A percentile compares a stretch with the other conserved stretches of the same genome.
Evolutionary conservation across 2,888 invertebrate species (phyloP).

Genomic region (Entomobrya proxima): DNA sequence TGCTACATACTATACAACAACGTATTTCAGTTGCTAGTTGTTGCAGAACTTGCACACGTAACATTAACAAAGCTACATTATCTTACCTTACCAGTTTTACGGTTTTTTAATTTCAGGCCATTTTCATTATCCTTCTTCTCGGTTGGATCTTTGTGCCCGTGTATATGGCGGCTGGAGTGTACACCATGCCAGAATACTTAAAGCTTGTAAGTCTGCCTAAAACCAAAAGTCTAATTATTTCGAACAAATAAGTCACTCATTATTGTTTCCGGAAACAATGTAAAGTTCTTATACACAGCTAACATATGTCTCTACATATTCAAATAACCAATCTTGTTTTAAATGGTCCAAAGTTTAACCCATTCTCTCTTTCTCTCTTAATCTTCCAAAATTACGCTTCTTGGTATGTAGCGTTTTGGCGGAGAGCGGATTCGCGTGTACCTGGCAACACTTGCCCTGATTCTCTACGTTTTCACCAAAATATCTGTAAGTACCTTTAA

Average conservation of each 20-base stretch:
- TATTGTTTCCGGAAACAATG: neutral
- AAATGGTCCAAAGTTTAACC: neutral
- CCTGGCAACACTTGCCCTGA: conserved; percentile 79
- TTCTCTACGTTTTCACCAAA: conserved; percentile 80
- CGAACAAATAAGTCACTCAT: too few species aligned
- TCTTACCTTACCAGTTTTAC: too few species aligned
- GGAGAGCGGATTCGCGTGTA: conserved; percentile 80
- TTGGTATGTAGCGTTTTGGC: conserved; percentile 78
- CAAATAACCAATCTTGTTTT: too few species aligned
- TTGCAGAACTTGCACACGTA: too few species aligned
- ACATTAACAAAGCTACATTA: too few species aligned
- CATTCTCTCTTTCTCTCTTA: neutral
- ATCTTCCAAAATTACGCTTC: too few species aligned
- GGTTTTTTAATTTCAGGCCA: conserved; percentile 77
- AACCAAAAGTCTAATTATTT: neutral
- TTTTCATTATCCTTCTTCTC: conserved; percentile 79
- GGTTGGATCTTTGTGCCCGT: conserved; percentile 80
- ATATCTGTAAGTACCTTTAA: conserved; percentile 78
- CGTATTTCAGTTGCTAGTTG: too few species aligned
- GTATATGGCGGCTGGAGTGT: conserved; percentile 78
- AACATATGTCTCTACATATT: too few species aligned
- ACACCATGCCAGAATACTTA: conserved; percentile 80
- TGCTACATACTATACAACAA: too few species aligned
- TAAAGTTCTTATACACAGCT: neutral
- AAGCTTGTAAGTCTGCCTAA: conserved; percentile 73